Conservation (phyloP, 2,113 vertebrate genomes). For the Phyllopteryx taeniolatus region DNA sequence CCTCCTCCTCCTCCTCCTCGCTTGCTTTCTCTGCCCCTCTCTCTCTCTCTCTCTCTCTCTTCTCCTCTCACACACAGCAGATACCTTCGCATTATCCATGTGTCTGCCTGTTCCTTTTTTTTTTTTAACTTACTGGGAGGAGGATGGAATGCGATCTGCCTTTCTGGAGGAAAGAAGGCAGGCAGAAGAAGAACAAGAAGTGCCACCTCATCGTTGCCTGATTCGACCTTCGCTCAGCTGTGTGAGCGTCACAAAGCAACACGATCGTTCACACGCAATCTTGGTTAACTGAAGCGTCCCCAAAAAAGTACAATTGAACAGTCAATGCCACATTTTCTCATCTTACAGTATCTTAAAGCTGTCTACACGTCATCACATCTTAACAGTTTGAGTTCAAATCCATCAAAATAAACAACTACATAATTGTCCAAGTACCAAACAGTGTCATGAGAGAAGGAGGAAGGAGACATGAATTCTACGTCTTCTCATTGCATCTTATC, state of each 20-base stretch:
- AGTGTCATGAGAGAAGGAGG: no score
- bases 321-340: not conserved
- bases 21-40: conserved; percentile 13
- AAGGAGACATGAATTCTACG: no score
- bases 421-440: no score
- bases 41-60: conserved; percentile 17
- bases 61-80: conserved; percentile 20
- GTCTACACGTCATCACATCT: conserved; percentile 3
- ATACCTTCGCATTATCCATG: conserved; percentile 66
- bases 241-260: conserved; percentile 10
- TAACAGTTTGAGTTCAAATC: not conserved
- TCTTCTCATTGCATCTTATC: no score
- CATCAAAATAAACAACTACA: no score
- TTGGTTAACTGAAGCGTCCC: no score
- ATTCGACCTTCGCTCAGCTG: conserved; percentile 39
- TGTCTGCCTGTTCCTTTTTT: conserved; percentile 55
- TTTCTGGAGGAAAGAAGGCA: conserved; percentile 40
- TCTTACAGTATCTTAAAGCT: not conserved
- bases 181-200: conserved; percentile 43
- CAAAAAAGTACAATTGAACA: not conserved
- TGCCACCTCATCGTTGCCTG: conserved; percentile 66
- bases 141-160: conserved; percentile 61
- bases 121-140: conserved; percentile 36
- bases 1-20: conserved; percentile 40
- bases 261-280: not conserved